Evolutionary conservation across 2,113 vertebrate genomes (phyloP), one percentile per base, ranked within the genome.

Genomic region (Ploceus nigricollis): DNA sequence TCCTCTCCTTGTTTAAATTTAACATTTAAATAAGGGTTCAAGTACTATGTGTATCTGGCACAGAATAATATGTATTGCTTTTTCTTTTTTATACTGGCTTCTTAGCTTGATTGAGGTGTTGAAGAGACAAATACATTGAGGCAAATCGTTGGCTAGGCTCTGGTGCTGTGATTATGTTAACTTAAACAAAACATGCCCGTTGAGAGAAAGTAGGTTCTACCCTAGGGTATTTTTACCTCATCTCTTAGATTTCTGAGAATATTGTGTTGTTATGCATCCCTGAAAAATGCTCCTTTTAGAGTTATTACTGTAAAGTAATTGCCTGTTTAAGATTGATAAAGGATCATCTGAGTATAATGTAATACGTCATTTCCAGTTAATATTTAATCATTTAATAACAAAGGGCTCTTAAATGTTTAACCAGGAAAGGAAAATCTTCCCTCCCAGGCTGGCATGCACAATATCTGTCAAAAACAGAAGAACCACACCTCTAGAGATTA

Each of bases 361-460:
- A 93, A 54, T 81, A 91, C 4, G 5, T 58, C 20, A 51, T 70
- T 96, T 93, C 53, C 31, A 93, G 86, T 73, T 90, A 70, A 50
- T 90, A 50, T 72, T 76, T 68, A 82, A 89, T 90, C 35, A 61
- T 72, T 83, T 82, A 64, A 40, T 89, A 92, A 75, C 0, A 0
- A 77, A 93, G 75, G 61, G 39, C 39, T 86, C 20, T 80, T 92
- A 58, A 86, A 83, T 84, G 64, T 89, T 96, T 96, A 68, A 94
- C 64, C 19, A 20, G 68, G 44, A 94, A 81, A 71, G 50, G 40
- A 83, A 68, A 42, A 44, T 60, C 25, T n/a, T 87, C 68, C 56
- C 42, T 77, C 40, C 50, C 24, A 51, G 51, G 28, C 25, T 70
- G 33, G 51, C 33, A n/a, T 17, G 47, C 30, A 37, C 48, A 65